These are phyloP conservation scores for Phocides pigmalion DNA, from an alignment of 1,140 invertebrate species.

Conservation along the genomic window DNA sequence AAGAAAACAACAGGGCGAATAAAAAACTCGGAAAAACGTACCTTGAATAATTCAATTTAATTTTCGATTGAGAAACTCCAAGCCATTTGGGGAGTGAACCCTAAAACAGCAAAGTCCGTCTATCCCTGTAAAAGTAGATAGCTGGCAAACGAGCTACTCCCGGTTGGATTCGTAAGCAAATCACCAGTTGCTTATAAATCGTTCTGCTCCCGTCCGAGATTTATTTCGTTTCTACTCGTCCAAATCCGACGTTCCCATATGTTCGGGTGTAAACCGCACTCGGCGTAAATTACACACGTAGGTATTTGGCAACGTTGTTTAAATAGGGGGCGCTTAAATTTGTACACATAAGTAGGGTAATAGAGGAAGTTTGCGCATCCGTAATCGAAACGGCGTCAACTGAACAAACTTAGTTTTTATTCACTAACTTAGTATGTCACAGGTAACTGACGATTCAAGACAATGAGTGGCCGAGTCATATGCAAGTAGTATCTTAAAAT, in stretches of 20 bases:
- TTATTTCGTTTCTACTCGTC: slow-evolving; percentile 58
- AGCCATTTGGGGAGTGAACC: slow-evolving; percentile 6
- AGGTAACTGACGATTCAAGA: slow-evolving; percentile 58
- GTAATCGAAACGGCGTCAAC: slow-evolving; percentile 61
- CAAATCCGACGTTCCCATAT: slow-evolving; percentile 46
- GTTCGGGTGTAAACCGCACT: slow-evolving; percentile 41
- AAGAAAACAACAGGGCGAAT: not conserved
- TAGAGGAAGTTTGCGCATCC: slow-evolving; percentile 60
- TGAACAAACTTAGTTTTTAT: slow-evolving; percentile 70
- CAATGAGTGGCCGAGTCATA: no score
- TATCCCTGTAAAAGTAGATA: slow-evolving; percentile 23
- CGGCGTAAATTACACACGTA: slow-evolving; percentile 45
- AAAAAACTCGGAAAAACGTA: slow-evolving; percentile 1
- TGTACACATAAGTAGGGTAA: slow-evolving; percentile 69
- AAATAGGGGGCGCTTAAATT: slow-evolving; percentile 66
- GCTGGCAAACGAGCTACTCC: slow-evolving; percentile 45
- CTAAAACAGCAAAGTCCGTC: slow-evolving; percentile 18
- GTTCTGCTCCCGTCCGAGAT: slow-evolving; percentile 55
- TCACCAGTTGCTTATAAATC: slow-evolving; percentile 72
- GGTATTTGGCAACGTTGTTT: slow-evolving; percentile 63
- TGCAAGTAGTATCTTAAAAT: no score
- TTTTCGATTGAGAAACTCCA: slow-evolving; percentile 24
- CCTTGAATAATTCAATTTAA: slow-evolving; percentile 14
- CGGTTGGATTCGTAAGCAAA: slow-evolving; percentile 66
- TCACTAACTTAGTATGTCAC: slow-evolving; percentile 61